These are phyloP conservation scores for Polydesmus complanatus DNA, from an alignment of 2,888 invertebrate genomes.

Conservation along the genomic window DNA sequence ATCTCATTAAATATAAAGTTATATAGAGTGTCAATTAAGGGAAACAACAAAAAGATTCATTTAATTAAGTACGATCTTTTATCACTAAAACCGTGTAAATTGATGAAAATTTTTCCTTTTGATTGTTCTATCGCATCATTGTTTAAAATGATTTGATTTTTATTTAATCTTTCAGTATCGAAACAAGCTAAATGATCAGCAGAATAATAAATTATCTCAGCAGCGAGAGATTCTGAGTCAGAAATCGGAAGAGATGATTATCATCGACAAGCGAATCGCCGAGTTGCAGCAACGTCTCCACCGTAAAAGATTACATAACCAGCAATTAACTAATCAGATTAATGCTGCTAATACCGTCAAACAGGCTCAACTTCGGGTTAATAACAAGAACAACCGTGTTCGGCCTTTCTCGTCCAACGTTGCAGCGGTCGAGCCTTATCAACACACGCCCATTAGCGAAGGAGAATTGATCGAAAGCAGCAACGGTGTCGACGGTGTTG, in stretches of 20 bases:
- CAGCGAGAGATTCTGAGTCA: conserved; percentile 78
- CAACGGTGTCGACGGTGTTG: not conserved
- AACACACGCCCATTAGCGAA: conserved; percentile 24
- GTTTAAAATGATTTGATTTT: conserved; percentile 1
- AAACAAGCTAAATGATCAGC: conserved; percentile 89
- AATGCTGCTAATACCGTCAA: conserved; percentile 20
- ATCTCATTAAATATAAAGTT: too few relatives aligned
- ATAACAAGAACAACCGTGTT: conserved; percentile 9
- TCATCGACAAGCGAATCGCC: conserved; percentile 83
- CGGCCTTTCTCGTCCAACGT: conserved; percentile 25
- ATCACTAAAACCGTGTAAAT: too few relatives aligned
- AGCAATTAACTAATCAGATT: conserved; percentile 48
- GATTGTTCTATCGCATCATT: too few relatives aligned
- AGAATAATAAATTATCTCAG: conserved; percentile 74
- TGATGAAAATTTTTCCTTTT: too few relatives aligned
- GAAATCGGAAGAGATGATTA: conserved; percentile 77
- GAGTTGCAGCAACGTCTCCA: conserved; percentile 84
- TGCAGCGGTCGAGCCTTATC: conserved; percentile 34
- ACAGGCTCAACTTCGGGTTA: conserved; percentile 22
- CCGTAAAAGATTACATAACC: conserved; percentile 71
- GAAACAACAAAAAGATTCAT: too few relatives aligned
- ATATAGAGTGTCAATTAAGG: too few relatives aligned
- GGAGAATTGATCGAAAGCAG: not conserved
- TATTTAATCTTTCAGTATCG: conserved; percentile 56
- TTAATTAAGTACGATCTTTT: too few relatives aligned